phyloP scores from a whole-genome alignment of 2,113 vertebrate species.

The Glaucomys volans region DNA sequence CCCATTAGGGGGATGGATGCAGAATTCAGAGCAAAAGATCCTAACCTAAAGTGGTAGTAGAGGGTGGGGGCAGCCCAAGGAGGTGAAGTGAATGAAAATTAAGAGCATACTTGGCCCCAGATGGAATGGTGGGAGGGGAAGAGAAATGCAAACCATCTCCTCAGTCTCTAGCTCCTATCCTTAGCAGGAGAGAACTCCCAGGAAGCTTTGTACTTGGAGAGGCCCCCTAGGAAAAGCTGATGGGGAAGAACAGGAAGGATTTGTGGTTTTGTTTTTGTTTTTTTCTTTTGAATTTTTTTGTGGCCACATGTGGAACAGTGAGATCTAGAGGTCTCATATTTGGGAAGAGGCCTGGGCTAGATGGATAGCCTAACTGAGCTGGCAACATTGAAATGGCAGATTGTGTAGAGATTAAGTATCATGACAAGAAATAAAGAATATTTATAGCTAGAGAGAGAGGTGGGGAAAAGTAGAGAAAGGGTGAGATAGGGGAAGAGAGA shows the following conservation, averaged over 20 bases:
- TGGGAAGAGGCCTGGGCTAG: background rate
- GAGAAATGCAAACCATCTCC: background rate
- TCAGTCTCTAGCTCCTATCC: background rate
- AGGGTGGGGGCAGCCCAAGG: background rate
- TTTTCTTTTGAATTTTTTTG: background rate
- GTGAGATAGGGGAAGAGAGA: background rate
- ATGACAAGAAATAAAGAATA: background rate
- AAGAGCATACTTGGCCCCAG: background rate
- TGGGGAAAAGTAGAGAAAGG: background rate
- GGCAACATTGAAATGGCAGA: background rate
- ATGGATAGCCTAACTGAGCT: background rate
- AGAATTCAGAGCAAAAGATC: background rate
- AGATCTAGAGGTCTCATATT: background rate
- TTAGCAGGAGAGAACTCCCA: no score
- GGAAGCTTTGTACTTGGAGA: background rate
- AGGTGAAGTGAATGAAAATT: background rate
- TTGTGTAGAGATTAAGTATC: background rate
- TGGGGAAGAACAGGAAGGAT: background rate
- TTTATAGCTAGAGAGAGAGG: background rate
- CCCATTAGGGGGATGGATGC: background rate
- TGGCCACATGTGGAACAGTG: background rate
- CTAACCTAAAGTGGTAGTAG: background rate
- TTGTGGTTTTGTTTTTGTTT: no score
- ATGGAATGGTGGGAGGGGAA: background rate
- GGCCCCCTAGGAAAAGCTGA: accelerated